Base-by-base conservation (phyloP, 2,113 vertebrate species). In the Collichthys lucidus region DNA sequence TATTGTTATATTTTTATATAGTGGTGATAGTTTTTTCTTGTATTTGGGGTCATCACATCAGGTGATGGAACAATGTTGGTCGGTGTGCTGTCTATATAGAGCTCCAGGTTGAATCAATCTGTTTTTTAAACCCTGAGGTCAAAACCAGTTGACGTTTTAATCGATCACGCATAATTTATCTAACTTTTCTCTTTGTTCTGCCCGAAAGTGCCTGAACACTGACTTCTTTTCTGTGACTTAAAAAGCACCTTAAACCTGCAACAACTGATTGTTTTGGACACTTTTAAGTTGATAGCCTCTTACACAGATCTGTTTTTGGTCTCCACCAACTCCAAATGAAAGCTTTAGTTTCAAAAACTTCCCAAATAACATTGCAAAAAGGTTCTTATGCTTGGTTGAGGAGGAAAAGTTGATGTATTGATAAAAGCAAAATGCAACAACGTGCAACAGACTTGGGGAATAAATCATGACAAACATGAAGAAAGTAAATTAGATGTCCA, bases 111-210 rank as follows among this genome's bases (percentile, higher is more conserved):
- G 50, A 26, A 29, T 47, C 22, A n/a, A 9, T 46, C 9, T 19
- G 5, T 19, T 47, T 47, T 46, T 47, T 11, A 31, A 24, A 35
- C 35, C 35, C 35, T 8, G 35, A 35, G 31, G 31, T 35, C 31
- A 35, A 35, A 35, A 35, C 35, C 35, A 35, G 20, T 2, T 5
- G 1, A 16, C 16, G 15, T 59, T 15, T 11, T 4, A 4, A 31
- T 31, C 57, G 3, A 14, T 46, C 31, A 60, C 1, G 8, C 14
- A 26, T 3, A 57, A 3, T 29, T 26, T 26, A 17, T 15, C 8
- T 16, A 60, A 31, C 57, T 60, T 60, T 60, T 60, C 63, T 47
- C 22, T 22, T 65, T 47, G 44, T 65, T 73, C 24, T 49, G 2
- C 29, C 24, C 16, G 6, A 9, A 15, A 24, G 12, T 53, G 16